Percentiles rank a stretch among this genome's conserved stretches.
Evolutionary conservation across 2,797 vertebrate species (phyloP).

Genomic region (Alfaro cultratus): DNA sequence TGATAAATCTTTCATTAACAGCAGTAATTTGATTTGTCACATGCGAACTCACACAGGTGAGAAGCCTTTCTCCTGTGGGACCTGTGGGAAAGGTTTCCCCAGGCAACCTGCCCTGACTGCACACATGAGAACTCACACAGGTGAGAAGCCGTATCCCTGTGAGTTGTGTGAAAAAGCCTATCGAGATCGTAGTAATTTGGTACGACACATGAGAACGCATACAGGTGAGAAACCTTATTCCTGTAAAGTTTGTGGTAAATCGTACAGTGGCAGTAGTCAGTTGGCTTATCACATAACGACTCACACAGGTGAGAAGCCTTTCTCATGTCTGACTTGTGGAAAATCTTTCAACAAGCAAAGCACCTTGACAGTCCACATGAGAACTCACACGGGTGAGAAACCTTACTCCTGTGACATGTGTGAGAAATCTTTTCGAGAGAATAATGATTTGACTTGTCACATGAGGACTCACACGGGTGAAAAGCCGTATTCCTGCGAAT

Average conservation of each 20-base stretch:
- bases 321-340: constrained; percentile 1
- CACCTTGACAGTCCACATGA: background rate
- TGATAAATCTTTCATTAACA: background rate
- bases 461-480: constrained; percentile 5
- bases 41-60: background rate
- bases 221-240: background rate
- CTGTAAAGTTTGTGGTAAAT: background rate
- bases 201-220: constrained; percentile 3
- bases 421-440: constrained; percentile 2
- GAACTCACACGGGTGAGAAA: constrained; percentile 3
- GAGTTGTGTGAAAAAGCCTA: background rate
- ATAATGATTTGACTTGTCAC: constrained; percentile 4
- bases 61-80: background rate
- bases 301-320: constrained; percentile 3
- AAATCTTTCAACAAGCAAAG: constrained; percentile 7
- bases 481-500: background rate
- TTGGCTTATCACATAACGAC: background rate
- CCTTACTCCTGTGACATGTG: background rate
- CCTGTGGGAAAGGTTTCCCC: constrained; percentile 4
- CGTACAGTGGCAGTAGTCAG: constrained; percentile 6
- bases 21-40: background rate
- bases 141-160: constrained; percentile 3
- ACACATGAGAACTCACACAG: background rate
- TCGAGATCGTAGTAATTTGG: constrained; percentile 1
- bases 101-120: background rate